A percentile compares a stretch with the other conserved stretches of the same genome.
Evolutionary conservation across 2,113 vertebrate genomes (phyloP).

Genomic region (Marcusenius ussheri): DNA sequence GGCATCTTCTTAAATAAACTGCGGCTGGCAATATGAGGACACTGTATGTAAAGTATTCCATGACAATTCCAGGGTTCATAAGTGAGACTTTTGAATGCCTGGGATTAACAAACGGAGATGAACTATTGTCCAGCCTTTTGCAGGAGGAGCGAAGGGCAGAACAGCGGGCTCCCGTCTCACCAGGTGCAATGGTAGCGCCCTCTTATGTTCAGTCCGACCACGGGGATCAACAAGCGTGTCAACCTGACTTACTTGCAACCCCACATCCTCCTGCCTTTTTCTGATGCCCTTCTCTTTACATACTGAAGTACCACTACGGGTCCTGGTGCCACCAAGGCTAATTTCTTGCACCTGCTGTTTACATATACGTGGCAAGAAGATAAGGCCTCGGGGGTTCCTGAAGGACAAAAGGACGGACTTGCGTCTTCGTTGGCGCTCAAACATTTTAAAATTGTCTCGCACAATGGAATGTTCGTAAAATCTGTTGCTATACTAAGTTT

Average conservation of each 20-base stretch:
- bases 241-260: constrained; percentile 40
- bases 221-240: constrained; percentile 56
- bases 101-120: constrained; percentile 13
- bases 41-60: not conserved
- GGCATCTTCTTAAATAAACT: not conserved
- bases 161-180: constrained; percentile 37
- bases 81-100: constrained; percentile 16
- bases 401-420: not conserved
- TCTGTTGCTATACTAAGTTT: not conserved
- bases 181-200: constrained; percentile 78
- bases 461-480: not conserved
- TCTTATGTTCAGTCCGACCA: constrained; percentile 74
- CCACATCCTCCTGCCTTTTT: constrained; percentile 35
- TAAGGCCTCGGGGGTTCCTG: not conserved
- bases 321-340: not conserved
- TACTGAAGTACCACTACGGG: constrained; percentile 11
- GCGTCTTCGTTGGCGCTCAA: not conserved
- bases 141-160: constrained; percentile 52
- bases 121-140: constrained; percentile 50
- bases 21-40: not conserved
- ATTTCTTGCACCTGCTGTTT: constrained; percentile 1
- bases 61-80: not conserved
- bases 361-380: not conserved
- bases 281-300: constrained; percentile 28
- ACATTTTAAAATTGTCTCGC: not conserved